A percentile compares a stretch with the other conserved stretches of the same genome.
phyloP scores from a whole-genome alignment of 2,113 vertebrate species.

The Sturnira hondurensis region DNA sequence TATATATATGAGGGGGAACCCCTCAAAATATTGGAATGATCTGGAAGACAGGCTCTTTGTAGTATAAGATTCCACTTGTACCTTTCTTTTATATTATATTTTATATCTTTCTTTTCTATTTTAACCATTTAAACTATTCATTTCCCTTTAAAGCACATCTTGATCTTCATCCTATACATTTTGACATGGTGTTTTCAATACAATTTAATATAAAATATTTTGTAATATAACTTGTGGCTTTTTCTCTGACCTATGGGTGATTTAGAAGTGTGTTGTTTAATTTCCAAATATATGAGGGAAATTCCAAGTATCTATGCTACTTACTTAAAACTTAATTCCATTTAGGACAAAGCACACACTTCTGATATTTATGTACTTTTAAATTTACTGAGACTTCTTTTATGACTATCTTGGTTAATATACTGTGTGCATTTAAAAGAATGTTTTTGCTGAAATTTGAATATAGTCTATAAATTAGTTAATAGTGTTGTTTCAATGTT shows the following conservation, averaged over 20 bases:
- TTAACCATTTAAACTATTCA: not conserved
- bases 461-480: not conserved
- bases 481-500: not conserved
- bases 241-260: not conserved
- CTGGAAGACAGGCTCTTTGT: too few species aligned
- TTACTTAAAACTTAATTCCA: not conserved
- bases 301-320: not conserved
- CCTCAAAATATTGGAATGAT: too few species aligned
- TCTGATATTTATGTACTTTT: not conserved
- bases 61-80: not conserved
- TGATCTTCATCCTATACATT: not conserved
- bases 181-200: not conserved
- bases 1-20: not conserved
- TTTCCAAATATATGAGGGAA: not conserved
- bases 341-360: not conserved
- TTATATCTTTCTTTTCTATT: not conserved
- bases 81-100: not conserved
- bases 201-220: not conserved
- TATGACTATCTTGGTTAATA: not conserved
- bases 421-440: not conserved
- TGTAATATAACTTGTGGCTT: not conserved
- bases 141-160: not conserved
- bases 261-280: not conserved
- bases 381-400: not conserved
- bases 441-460: not conserved